These are phyloP conservation scores for Drosophila ustulata DNA, from an alignment of 2,888 invertebrate species.

Conservation along the genomic window DNA sequence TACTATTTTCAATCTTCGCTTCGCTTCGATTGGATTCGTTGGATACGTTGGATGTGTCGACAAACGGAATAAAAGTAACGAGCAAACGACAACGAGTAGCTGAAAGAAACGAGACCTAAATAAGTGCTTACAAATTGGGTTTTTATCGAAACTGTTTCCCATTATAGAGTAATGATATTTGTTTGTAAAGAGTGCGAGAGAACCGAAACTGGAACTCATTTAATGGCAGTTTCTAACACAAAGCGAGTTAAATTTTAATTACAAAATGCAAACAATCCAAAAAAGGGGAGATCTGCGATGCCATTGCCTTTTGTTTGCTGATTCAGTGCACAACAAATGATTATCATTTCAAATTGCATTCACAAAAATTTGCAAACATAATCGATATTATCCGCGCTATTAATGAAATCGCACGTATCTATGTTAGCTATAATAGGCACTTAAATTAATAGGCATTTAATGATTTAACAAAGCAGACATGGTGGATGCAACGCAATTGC, in stretches of 20 bases:
- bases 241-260: neutral
- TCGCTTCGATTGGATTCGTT: neutral
- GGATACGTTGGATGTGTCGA: neutral
- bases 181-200: no score
- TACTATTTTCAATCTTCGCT: slow-evolving; percentile 3
- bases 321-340: neutral
- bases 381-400: slow-evolving; percentile 1
- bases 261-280: neutral
- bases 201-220: no score
- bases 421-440: neutral
- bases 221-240: no score
- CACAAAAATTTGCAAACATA: neutral
- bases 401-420: neutral
- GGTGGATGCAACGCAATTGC: neutral
- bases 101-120: slow-evolving; percentile 3
- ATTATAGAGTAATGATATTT: no score
- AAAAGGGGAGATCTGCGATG: neutral
- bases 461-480: neutral
- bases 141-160: neutral
- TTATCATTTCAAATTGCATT: neutral
- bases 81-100: slow-evolving; percentile 7
- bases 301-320: neutral
- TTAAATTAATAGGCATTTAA: slow-evolving; percentile 12
- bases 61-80: slow-evolving; percentile 2
- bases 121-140: neutral